phyloP scores from a whole-genome alignment of 2,888 invertebrate genomes.

The Himalopsyche japonica region DNA sequence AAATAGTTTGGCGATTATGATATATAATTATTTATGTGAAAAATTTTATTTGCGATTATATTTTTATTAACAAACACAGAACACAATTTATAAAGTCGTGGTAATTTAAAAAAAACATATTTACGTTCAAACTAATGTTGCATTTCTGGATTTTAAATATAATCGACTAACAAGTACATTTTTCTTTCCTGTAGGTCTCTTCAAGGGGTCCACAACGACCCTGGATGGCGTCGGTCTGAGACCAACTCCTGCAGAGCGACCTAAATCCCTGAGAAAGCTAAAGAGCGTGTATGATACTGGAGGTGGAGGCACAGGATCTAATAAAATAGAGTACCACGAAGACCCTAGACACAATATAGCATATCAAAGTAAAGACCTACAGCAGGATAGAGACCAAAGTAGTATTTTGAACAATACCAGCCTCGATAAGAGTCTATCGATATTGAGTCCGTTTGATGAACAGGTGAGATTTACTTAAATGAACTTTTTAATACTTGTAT shows the following conservation, averaged over 20 bases:
- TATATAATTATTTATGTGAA: no score
- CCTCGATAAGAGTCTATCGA: slow-evolving; percentile 57
- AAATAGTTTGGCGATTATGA: no score
- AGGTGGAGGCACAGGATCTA: slow-evolving; percentile 29
- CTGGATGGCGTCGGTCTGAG: slow-evolving; percentile 65
- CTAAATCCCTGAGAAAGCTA: slow-evolving; percentile 74
- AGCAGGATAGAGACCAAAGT: slow-evolving; percentile 54
- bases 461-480: slow-evolving; percentile 48
- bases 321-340: slow-evolving; percentile 48
- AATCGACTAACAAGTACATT: background rate
- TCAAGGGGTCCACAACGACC: slow-evolving; percentile 79
- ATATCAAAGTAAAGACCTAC: slow-evolving; percentile 54
- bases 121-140: no score
- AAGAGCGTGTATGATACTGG: slow-evolving; percentile 71
- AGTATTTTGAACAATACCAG: slow-evolving; percentile 55
- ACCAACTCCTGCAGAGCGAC: slow-evolving; percentile 69
- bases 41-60: no score
- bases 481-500: no score
- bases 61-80: no score
- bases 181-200: slow-evolving; percentile 63
- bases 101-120: no score
- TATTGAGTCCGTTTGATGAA: slow-evolving; percentile 89
- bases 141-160: background rate
- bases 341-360: slow-evolving; percentile 47
- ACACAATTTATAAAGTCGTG: no score